Base-by-base conservation (phyloP, 1,140 invertebrate species). In the Glomeris maerens region DNA sequence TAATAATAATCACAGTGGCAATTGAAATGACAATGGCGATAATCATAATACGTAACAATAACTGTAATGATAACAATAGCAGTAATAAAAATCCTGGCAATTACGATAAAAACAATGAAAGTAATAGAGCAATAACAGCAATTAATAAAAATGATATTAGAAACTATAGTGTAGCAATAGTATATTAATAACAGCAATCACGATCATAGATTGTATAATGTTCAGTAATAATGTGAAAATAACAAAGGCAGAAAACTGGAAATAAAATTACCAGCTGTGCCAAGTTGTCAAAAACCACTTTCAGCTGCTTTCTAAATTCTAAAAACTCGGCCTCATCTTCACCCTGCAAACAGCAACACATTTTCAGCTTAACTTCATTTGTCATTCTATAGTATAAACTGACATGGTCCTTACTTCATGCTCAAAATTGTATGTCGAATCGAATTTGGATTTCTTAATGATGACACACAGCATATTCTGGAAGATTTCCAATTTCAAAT, bases 241-340 rank as follows among this genome's bases (percentile, higher is more conserved):
- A n/a, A n/a, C n/a, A n/a, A n/a, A n/a, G n/a, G 52, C 41, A 42
- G 10, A 21, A 5, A 42, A 31, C 21, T 23, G 7, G 14, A 31
- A 52, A 7, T 22, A 22, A n/a, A n/a, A 0, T 59, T 56, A 70
- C 65, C 48, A 74, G 53, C 3, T 61, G 61, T 36, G 67, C 67
- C 29, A 77, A 53, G 55, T 76, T 76, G 56, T 74, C 74, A 58
- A 76, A 74, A 2, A 77, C 59, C 4, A 72, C 64, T 60, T 74
- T 75, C 22, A 75, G 55, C 44, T 73, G 70, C 59, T 77, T 76
- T 50, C 75, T 66, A 57, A 68, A 73, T 50, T 74, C 72, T 46
- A 66, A 59, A 62, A 78, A 77, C 59, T 66, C 65, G 14, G 72
- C 73, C 61, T 77, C 75, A 49, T 77, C 74, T 60, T 75, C 72